Conservation (phyloP, 2,113 vertebrate species). For the Vombatus ursinus region DNA sequence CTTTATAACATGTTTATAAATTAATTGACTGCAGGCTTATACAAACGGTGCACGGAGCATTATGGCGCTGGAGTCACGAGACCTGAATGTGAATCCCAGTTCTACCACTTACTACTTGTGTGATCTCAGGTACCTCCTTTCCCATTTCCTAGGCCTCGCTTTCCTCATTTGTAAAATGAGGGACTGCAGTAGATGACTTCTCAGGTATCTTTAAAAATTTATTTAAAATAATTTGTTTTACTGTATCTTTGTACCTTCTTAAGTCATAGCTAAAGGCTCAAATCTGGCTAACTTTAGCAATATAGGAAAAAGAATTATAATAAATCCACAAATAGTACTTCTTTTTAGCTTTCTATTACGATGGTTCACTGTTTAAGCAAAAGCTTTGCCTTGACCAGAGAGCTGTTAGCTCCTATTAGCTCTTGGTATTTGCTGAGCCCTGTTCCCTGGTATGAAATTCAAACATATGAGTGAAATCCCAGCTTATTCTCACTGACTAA, state of each 20-base stretch:
- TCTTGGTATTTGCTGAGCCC: conserved; percentile 27
- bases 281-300: conserved; percentile 2
- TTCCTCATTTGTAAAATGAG: neutral
- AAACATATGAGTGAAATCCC: conserved; percentile 20
- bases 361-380: conserved; percentile 38
- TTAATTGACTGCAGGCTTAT: neutral
- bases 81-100: neutral
- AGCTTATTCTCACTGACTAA: neutral
- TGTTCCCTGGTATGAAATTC: conserved; percentile 21
- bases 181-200: neutral
- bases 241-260: neutral
- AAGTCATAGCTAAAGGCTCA: neutral
- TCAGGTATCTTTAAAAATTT: neutral
- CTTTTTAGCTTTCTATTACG: conserved; percentile 16
- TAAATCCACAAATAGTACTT: conserved; percentile 8
- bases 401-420: conserved; percentile 12
- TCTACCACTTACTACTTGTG: neutral
- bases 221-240: neutral
- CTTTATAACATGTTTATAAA: neutral
- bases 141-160: neutral
- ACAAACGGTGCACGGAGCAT: neutral
- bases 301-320: neutral
- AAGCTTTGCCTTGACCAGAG: conserved; percentile 32
- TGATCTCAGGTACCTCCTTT: neutral
- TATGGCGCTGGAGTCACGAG: neutral